Conservation (phyloP, 2,888 invertebrate species). For the Leucoma salicis region DNA sequence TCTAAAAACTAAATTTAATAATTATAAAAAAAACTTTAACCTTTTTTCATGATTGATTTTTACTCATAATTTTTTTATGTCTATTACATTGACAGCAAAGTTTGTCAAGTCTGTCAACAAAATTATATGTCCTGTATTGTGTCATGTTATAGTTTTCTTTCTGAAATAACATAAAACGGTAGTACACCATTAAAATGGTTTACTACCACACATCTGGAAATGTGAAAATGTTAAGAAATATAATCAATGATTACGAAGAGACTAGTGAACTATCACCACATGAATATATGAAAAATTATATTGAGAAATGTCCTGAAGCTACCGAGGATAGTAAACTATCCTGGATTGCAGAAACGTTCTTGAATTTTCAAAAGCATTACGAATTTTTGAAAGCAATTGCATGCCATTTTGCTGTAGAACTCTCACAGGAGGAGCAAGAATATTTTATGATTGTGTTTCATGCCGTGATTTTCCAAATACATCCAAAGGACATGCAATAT, state of each 20-base stretch:
- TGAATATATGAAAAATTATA: conserved; percentile 66
- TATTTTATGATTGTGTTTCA: conserved; percentile 62
- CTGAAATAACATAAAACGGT: conserved; percentile 24
- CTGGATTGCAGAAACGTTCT: conserved; percentile 66
- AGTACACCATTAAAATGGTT: conserved; percentile 57
- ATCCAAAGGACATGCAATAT: conserved; percentile 48
- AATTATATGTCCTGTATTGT: conserved; percentile 26
- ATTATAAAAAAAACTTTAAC: background rate
- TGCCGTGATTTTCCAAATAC: conserved; percentile 58
- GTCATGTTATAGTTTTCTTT: conserved; percentile 43
- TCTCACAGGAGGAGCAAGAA: conserved; percentile 56
- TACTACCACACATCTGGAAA: conserved; percentile 68
- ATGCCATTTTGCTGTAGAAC: conserved; percentile 48
- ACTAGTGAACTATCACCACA: conserved; percentile 52
- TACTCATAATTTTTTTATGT: background rate
- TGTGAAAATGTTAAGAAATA: conserved; percentile 61
- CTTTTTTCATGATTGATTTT: background rate
- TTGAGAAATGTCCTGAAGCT: conserved; percentile 61
- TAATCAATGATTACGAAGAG: conserved; percentile 53
- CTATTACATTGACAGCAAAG: background rate
- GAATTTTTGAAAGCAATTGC: conserved; percentile 53
- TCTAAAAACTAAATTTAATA: background rate
- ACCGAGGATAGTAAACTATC: conserved; percentile 59
- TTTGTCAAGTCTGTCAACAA: background rate
- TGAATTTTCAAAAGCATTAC: conserved; percentile 60